Evolutionary conservation across 2,888 invertebrate genomes (phyloP), one percentile per base, ranked within the genome.

Genomic region (Eupithecia tripunctaria): DNA sequence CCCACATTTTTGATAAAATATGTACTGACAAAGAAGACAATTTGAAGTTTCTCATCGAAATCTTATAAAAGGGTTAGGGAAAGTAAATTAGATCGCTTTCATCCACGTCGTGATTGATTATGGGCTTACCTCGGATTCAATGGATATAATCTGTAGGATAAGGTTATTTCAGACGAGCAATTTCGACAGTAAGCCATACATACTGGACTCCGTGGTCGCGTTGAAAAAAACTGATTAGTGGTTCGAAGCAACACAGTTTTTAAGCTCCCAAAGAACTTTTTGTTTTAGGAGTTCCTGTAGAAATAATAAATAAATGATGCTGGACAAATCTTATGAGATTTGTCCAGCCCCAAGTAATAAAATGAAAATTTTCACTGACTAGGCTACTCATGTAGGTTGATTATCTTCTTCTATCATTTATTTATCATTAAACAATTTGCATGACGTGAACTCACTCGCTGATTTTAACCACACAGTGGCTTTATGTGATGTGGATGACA

Each of bases 61-160:
- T 80, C 74, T 77, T 73, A 76, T 73, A 75, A 68, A 75, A 78
- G 76, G 81, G 81, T 78, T 73, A 71, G 64, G 79, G 69, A 77
- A 79, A 81, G 77, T 81, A 82, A 83, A 84, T 84, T 82, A 84
- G 82, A 77, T 81, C 78, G 78, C 81, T 83, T 82, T 78, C 76
- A 77, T 70, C 73, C 75, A 76, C 78, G 75, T 68, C 75, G 80
- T 84, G 85, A 84, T 84, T 84, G 84, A 85, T 85, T 79, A 82
- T 75, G 76, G 78, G 76, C 79, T 79, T 80, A 81, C 80, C 80
- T 80, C 80, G 73, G 75, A 72, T 76, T 72, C 74, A 76, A 71
- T 74, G 75, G 75, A 68, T 68, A 78, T 80, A 79, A 80, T 80
- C 82, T 81, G 72, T 71, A 51, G 75, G 64, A 73, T 75, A 32